Evolutionary conservation across 2,797 vertebrate species (phyloP), one percentile per base, ranked within the genome.

Genomic region (Anisognathus igniventris): DNA sequence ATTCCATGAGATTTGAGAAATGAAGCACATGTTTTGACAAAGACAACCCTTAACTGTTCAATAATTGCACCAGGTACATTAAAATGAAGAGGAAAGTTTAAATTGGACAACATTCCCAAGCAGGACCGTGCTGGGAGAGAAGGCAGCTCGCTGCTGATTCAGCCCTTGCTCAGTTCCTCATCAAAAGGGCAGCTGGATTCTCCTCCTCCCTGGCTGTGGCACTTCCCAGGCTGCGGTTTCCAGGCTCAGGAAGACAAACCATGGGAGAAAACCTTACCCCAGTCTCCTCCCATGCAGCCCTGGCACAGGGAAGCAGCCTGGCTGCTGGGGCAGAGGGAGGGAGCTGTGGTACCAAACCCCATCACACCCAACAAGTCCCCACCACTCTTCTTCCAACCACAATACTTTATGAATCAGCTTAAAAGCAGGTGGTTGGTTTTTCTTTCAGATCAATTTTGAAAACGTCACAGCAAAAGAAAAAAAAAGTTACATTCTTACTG

Each of bases 11-110:
- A 23, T 12, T 27, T 15, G 31, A 78, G 70, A 67, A 50, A 71
- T 1, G 8, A 86, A 67, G 48, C 0, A 0, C 10, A 0, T 48
- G 57, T 40, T 92, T 90, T 74, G 76, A 51, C 0, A 0, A 58
- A 78, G 61, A 30, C 35, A 6, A 7, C 4, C 58, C 27, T 1
- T 2, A 68, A 20, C 33, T 30, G 28, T 23, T 88, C 19, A 40
- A 21, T 40, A 67, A 70, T 11, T 40, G 56, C 13, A 12, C 19
- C 15, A 37, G 61, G 23, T 16, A 3, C 31, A 3, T 35, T 9
- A 10, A 14, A 42, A 77, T 5, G 11, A 53, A 61, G 39, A 28
- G 19, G 31, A 60, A 12, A 5, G 30, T 17, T 78, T 21, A 13
- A 60, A 53, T 1, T 4, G 25, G 35, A 17, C 48, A 51, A 23